A percentile compares a stretch with the other conserved stretches of the same genome.
phyloP scores from a whole-genome alignment of 2,113 vertebrate genomes.

The Ctenodactylus gundi region DNA sequence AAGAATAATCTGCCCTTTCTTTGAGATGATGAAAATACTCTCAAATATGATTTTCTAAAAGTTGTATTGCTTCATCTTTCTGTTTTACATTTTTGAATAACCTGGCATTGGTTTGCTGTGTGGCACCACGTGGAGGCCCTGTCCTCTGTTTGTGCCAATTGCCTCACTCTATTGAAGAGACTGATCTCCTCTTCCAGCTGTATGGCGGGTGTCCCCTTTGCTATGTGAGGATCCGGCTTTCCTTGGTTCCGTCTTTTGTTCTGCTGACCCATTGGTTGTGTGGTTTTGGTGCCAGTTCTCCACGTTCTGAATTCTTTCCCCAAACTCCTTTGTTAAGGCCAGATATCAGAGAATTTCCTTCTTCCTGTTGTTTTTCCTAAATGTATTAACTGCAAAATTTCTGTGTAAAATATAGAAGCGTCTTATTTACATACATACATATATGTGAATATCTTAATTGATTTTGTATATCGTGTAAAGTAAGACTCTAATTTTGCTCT shows the following conservation, averaged over 20 bases:
- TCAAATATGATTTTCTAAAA: neutral
- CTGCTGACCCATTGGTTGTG: neutral
- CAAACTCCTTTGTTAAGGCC: neutral
- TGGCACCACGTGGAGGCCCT: neutral
- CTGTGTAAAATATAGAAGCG: neutral
- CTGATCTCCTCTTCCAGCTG: neutral
- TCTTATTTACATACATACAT: neutral
- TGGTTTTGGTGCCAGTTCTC: neutral
- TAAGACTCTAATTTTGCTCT: neutral
- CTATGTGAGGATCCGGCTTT: rapidly evolving
- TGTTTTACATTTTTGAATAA: neutral
- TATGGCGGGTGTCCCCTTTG: rapidly evolving
- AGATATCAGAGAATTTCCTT: neutral
- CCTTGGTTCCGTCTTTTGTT: neutral
- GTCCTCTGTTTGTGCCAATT: neutral
- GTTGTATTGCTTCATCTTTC: neutral
- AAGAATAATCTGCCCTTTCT: neutral
- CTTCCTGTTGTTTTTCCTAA: neutral
- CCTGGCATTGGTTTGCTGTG: neutral
- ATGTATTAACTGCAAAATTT: neutral
- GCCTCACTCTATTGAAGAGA: neutral
- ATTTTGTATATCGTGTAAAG: neutral
- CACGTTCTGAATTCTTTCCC: neutral
- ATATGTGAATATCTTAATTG: neutral
- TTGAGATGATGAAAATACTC: neutral